phyloP scores from a whole-genome alignment of 2,113 vertebrate genomes.

The Corvus moneduloides region DNA sequence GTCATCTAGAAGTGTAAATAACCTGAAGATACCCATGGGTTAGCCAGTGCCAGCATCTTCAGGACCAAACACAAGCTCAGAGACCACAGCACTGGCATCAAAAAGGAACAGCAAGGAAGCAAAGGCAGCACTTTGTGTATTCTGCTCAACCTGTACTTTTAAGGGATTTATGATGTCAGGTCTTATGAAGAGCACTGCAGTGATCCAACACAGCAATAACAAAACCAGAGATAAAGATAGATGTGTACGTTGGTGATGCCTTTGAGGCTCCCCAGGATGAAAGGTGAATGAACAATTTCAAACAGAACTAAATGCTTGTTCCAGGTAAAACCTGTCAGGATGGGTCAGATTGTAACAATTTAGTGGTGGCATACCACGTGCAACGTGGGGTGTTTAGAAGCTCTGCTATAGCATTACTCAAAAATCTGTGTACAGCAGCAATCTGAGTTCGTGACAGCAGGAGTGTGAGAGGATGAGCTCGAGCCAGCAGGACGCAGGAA shows the following conservation, averaged over 20 bases:
- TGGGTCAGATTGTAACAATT: background rate
- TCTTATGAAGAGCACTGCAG: background rate
- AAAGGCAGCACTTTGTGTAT: background rate
- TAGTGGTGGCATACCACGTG: background rate
- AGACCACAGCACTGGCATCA: background rate
- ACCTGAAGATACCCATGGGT: background rate
- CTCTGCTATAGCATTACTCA: background rate
- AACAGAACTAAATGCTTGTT: background rate
- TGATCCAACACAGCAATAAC: background rate
- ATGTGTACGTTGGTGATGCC: background rate
- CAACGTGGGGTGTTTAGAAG: background rate
- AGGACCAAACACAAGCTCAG: background rate
- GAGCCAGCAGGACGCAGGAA: background rate
- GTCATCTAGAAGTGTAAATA: background rate
- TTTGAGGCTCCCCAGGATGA: background rate
- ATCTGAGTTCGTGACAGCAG: background rate
- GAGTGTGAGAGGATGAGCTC: background rate
- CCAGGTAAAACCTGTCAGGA: background rate
- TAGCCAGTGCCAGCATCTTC: background rate
- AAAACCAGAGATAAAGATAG: background rate
- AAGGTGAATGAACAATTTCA: background rate
- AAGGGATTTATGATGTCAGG: background rate
- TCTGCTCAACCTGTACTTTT: background rate
- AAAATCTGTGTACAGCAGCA: background rate
- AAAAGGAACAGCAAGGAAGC: background rate